Conservation (phyloP, 1,140 invertebrate genomes). For the Lerema accius region DNA sequence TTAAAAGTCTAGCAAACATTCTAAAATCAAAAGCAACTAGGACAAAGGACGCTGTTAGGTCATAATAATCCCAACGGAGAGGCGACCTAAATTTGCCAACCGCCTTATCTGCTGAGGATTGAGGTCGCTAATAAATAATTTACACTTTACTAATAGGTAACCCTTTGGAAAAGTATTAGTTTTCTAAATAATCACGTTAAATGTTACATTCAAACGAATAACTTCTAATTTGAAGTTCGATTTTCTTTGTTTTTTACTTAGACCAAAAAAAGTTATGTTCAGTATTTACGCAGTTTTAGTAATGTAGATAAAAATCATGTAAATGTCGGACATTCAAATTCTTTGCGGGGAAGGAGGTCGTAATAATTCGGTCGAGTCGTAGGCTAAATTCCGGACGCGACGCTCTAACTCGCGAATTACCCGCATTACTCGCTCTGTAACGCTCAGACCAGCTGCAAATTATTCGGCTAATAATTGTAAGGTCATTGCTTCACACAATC, state of each 20-base stretch:
- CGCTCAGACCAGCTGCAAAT: no score
- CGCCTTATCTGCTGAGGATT: slow-evolving; percentile 17
- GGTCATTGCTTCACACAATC: no score
- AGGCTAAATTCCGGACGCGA: neutral
- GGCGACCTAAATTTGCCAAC: slow-evolving; percentile 24
- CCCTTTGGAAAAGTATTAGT: neutral
- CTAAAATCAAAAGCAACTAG: neutral
- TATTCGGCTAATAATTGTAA: no score
- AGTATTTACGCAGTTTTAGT: neutral
- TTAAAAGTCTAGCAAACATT: neutral
- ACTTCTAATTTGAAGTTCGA: no score
- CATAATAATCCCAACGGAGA: slow-evolving; percentile 32
- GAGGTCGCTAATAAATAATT: slow-evolving; percentile 29
- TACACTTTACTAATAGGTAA: slow-evolving; percentile 26
- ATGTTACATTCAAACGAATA: no score
- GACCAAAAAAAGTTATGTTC: no score
- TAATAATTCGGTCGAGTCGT: slow-evolving; percentile 1
- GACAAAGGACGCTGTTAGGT: slow-evolving; percentile 26
- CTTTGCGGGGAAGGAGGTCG: neutral
- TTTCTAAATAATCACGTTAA: neutral
- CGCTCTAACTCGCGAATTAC: neutral
- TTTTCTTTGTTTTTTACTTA: no score
- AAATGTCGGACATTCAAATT: slow-evolving; percentile 21
- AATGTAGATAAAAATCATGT: slow-evolving; percentile 11
- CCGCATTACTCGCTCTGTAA: no score